These are phyloP conservation scores for Leptestheria dahalacensis DNA, from an alignment of 1,140 invertebrate genomes.

Conservation along the genomic window DNA sequence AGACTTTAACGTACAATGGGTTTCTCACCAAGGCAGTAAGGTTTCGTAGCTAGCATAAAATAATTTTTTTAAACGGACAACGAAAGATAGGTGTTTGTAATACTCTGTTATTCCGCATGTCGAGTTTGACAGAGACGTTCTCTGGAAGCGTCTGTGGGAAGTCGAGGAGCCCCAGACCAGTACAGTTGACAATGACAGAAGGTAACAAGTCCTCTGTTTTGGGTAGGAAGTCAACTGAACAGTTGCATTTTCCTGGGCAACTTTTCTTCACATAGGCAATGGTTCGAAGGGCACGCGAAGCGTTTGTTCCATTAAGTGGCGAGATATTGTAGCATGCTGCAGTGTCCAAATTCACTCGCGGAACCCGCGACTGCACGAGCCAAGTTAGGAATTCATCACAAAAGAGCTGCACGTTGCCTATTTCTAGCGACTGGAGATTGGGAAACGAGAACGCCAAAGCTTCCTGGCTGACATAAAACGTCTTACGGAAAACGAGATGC, in stretches of 20 bases:
- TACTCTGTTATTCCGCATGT: conserved; percentile 39
- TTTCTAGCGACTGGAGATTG: background rate
- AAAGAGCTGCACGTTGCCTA: background rate
- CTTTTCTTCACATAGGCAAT: background rate
- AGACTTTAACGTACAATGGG: conserved; percentile 41
- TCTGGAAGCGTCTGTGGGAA: conserved; percentile 37
- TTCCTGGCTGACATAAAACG: background rate
- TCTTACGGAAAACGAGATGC: background rate
- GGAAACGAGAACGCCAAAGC: background rate
- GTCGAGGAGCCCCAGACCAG: conserved; percentile 30
- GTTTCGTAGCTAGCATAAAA: conserved; percentile 37
- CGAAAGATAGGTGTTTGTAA: conserved; percentile 22
- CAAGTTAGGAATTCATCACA: background rate
- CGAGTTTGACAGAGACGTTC: conserved; percentile 36
- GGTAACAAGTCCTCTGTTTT: conserved; percentile 29
- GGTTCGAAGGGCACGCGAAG: background rate
- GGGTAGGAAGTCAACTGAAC: background rate
- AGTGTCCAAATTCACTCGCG: background rate
- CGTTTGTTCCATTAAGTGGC: conserved; percentile 1
- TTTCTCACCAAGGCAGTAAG: conserved; percentile 45
- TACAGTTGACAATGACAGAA: conserved; percentile 39
- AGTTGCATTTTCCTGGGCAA: background rate
- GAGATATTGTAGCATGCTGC: background rate
- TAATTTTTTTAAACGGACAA: conserved; percentile 6
- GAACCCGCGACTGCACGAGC: background rate